phyloP scores from a whole-genome alignment of 2,888 invertebrate genomes.

The Alloscopus bannaensis region DNA sequence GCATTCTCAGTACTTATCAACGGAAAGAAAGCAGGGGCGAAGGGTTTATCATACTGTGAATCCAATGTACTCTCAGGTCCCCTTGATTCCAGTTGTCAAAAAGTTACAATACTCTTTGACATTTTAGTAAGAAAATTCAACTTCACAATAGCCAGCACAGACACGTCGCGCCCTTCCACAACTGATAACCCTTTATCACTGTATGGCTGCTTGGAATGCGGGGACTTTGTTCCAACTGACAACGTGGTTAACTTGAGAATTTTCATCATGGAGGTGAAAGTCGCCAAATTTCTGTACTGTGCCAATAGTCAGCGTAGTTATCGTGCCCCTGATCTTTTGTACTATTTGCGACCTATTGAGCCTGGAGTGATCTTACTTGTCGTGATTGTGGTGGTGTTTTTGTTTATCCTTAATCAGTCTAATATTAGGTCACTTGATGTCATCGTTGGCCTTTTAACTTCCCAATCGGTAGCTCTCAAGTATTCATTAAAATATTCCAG shows the following conservation, averaged over 20 bases:
- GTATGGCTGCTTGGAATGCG: slow-evolving; percentile 4
- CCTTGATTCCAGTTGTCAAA: neutral
- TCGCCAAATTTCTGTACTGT: slow-evolving; percentile 1
- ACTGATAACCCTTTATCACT: neutral
- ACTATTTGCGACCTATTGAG: neutral
- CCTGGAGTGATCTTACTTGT: slow-evolving; percentile 2
- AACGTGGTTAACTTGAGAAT: neutral
- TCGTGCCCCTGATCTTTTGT: neutral
- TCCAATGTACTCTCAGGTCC: neutral
- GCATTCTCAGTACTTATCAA: neutral
- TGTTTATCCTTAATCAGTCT: neutral
- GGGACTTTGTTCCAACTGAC: neutral
- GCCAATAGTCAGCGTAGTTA: neutral
- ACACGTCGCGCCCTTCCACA: neutral
- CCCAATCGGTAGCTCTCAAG: neutral
- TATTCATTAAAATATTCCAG: neutral
- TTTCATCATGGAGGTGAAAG: neutral
- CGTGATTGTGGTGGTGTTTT: neutral
- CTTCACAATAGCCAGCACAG: neutral
- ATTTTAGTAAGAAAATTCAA: neutral
- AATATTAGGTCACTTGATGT: neutral
- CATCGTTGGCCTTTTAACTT: neutral
- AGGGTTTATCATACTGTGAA: slow-evolving; percentile 7
- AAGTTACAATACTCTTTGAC: neutral
- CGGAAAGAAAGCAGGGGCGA: neutral